These are phyloP conservation scores for Garra rufa DNA, from an alignment of 2,113 vertebrate species.

Conservation along the genomic window DNA sequence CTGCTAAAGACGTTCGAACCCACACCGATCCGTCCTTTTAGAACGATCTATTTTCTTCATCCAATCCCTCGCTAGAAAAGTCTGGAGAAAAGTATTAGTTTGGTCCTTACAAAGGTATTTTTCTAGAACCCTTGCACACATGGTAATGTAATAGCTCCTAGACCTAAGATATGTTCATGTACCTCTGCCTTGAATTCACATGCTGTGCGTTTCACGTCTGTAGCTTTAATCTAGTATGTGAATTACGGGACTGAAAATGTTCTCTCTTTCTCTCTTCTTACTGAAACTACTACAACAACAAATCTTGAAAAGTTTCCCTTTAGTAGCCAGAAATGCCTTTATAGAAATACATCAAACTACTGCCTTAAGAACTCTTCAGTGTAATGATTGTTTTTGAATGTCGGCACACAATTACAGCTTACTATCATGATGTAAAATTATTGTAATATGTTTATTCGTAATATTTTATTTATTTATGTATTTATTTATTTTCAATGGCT, in stretches of 20 bases:
- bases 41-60: constrained; percentile 54
- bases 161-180: constrained; percentile 83
- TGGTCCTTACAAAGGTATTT: constrained; percentile 83
- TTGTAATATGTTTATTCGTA: constrained; percentile 96
- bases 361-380: constrained; percentile 90
- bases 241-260: constrained; percentile 81
- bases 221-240: constrained; percentile 93
- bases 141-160: constrained; percentile 83
- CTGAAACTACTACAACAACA: constrained; percentile 40
- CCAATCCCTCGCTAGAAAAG: constrained; percentile 31
- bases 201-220: constrained; percentile 80
- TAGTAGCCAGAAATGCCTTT: constrained; percentile 99
- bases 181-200: constrained; percentile 81
- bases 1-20: constrained; percentile 84
- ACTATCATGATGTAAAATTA: constrained; percentile 71
- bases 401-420: constrained; percentile 84
- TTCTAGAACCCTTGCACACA: constrained; percentile 80
- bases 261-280: constrained; percentile 70
- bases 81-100: constrained; percentile 75
- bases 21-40: constrained; percentile 71
- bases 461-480: constrained; percentile 95
- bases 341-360: constrained; percentile 85
- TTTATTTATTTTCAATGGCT: constrained; percentile 98
- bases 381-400: constrained; percentile 74
- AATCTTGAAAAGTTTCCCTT: constrained; percentile 81